Percentiles rank a stretch among this genome's conserved stretches.
These are phyloP conservation scores for Tamandua tetradactyla DNA, from an alignment of 2,797 vertebrate genomes.

Conservation along the genomic window DNA sequence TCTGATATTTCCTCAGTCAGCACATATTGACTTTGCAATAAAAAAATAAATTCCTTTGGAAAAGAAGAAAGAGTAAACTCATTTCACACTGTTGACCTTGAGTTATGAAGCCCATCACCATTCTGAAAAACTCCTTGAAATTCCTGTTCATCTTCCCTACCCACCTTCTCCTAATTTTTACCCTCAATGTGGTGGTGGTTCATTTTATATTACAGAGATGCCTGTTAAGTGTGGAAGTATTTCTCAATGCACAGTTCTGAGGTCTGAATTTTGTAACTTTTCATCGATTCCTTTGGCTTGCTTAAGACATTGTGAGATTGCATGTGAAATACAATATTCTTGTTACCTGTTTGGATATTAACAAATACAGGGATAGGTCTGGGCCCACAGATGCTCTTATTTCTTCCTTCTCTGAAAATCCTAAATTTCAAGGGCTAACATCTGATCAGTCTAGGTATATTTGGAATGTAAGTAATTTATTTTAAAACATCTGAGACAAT, in stretches of 20 bases:
- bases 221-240: neutral
- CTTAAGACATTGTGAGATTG: neutral
- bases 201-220: neutral
- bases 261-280: neutral
- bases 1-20: neutral
- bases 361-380: neutral
- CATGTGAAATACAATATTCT: neutral
- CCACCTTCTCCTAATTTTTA: neutral
- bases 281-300: neutral
- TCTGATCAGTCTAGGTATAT: neutral
- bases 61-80: neutral
- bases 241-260: neutral
- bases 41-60: neutral
- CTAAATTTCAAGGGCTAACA: neutral
- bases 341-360: neutral
- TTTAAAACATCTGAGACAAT: neutral
- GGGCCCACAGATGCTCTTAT: neutral
- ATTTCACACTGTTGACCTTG: neutral
- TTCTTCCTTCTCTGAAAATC: neutral
- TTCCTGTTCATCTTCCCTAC: neutral
- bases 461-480: neutral
- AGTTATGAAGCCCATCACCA: neutral
- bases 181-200: neutral
- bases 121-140: neutral
- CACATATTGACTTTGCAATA: neutral